Evolutionary conservation across 2,113 vertebrate species (phyloP), one percentile per base, ranked within the genome.

Genomic region (Fulica atra): DNA sequence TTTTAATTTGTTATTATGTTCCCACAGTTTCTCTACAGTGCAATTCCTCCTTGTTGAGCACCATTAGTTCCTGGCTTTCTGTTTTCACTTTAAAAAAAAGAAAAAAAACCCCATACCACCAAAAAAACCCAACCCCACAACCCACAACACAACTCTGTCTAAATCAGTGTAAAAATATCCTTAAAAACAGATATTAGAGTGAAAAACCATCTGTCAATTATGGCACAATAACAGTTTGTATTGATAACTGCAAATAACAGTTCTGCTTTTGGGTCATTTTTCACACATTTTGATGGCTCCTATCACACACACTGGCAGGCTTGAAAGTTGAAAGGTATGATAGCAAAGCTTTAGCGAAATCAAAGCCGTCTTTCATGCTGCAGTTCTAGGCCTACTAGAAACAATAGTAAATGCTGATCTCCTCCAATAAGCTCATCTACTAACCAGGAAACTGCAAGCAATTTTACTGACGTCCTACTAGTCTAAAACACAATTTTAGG

Each of bases 201-300:
- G 91, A 90, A 97, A 95, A 97, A 97, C 93, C 95, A 96, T 97
- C 95, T 97, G 96, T 92, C 95, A 96, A 97, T 96, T 95, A 95
- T 95, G 95, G 73, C 96, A 96, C 93, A 97, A 95, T 95, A 96
- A 97, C 95, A 97, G 96, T 97, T 97, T 97, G 96, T 95, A 97
- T 97, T 97, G 95, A 93, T 97, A 96, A 97, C 95, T 94, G 93
- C 86, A 97, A 95, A 61, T 89, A 97, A 95, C 94, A 97, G 95
- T 79, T 97, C 95, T 87, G 93, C 91, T 95, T 96, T 95, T 95
- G 96, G 96, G 96, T 97, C 95, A 97, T 92, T 97, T 97, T 91
- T 97, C 96, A 96, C 95, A 95, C 95, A 91, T 96, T 95, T 87
- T 95, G 95, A 97, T 96, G 93, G 84, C 95, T 96, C 92, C 91